Evolutionary conservation across 2,797 vertebrate genomes (phyloP), one percentile per base, ranked within the genome.

Genomic region (Chloroceryle amazona): DNA sequence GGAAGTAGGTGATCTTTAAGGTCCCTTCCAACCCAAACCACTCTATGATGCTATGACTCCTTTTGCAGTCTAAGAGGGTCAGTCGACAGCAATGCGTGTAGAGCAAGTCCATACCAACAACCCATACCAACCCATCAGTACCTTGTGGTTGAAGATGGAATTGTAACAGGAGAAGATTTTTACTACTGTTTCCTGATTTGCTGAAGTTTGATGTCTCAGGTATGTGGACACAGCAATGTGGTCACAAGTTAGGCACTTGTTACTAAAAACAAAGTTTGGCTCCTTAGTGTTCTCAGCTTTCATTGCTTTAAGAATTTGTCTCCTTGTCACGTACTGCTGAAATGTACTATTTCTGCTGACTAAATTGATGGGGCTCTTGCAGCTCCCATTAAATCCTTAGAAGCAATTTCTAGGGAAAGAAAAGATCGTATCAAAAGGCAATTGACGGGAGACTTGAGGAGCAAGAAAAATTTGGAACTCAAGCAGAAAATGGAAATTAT

Each of bases 201-300:
- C 5, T 10, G 2, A 35, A 22, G 1, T 33, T 41, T 11, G 25
- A 1, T 25, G 26, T 35, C 39, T 42, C 37, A 11, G 19, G 31
- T 11, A 8, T 31, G 9, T 0, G 0, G 79, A 13, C 0, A 0
- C 9, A 35, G 35, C 8, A 21, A 13, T 3, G 2, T 1, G 10
- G 28, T n/a, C 49, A 41, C n/a, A 31, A 67, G 21, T 42, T 2
- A 41, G 31, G n/a, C 15, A 21, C 19, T 13, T 28, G 5, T 6
- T 42, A 11, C 33, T 42, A 39, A 72, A 86, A 74, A 19, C 1
- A 2, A 33, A 75, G 3, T 52, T 78, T 39, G 39, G 35, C 37
- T 68, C 78, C 35, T 31, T 12, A 15, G 3, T 12, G 18, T 13
- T 18, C 44, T 57, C 14, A 1, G 3, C 35, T 90, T 51, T 35